Percentiles rank a stretch among this genome's conserved stretches.
phyloP scores from a whole-genome alignment of 2,888 invertebrate genomes.

The Thera britannica region DNA sequence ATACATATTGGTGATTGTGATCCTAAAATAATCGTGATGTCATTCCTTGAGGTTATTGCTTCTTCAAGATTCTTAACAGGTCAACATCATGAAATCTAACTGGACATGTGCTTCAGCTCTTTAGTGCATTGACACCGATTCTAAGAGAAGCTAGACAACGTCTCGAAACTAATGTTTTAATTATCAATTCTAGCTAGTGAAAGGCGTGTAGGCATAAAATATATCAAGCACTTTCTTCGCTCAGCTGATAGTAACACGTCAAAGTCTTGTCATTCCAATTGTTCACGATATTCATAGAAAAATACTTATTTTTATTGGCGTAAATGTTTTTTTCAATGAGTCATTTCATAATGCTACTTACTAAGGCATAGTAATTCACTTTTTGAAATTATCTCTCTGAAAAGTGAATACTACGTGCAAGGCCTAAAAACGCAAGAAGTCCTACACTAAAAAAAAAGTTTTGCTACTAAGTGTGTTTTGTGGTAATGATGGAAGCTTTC shows the following conservation, averaged over 20 bases:
- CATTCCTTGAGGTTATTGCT: not conserved
- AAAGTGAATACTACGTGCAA: too few species aligned
- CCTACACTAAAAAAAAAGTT: too few species aligned
- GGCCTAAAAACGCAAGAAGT: too few species aligned
- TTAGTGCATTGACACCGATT: constrained; percentile 18
- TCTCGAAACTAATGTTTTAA: constrained; percentile 30
- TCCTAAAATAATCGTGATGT: too few species aligned
- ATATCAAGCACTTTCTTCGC: constrained; percentile 39
- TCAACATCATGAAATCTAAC: not conserved
- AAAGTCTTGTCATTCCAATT: constrained; percentile 20
- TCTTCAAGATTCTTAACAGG: not conserved
- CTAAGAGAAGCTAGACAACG: constrained; percentile 14
- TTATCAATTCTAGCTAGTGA: constrained; percentile 28
- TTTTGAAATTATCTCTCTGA: too few species aligned
- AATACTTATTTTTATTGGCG: not conserved
- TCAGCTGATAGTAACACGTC: constrained; percentile 20
- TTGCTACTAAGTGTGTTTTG: too few species aligned
- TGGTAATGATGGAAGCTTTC: too few species aligned
- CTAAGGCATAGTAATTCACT: too few species aligned
- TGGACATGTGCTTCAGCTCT: not conserved
- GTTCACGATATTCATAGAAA: constrained; percentile 2
- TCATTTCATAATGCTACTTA: not conserved
- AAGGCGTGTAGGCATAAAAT: constrained; percentile 25
- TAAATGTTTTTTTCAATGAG: constrained; percentile 16
- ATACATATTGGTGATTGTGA: too few species aligned